Conservation (phyloP, 2,797 vertebrate genomes). For the Meda fulgida region DNA sequence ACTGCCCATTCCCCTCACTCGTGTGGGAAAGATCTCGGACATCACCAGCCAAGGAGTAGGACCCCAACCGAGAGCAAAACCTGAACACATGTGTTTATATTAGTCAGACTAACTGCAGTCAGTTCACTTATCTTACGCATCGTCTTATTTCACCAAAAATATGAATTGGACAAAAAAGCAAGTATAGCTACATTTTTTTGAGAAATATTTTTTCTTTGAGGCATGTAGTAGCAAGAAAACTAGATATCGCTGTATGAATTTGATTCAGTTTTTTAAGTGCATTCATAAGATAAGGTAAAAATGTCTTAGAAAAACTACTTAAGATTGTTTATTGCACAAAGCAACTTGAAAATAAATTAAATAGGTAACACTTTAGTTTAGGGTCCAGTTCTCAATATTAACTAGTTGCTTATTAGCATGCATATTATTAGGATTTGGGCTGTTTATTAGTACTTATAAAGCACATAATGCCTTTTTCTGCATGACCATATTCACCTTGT, state of each 20-base stretch:
- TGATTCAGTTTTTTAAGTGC: background rate
- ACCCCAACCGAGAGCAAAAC: slow-evolving; percentile 90
- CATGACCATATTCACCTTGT: too few species aligned
- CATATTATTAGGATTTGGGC: too few species aligned
- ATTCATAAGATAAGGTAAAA: too few species aligned
- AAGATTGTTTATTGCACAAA: too few species aligned
- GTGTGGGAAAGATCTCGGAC: slow-evolving; percentile 88
- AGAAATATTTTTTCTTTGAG: too few species aligned
- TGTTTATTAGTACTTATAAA: too few species aligned
- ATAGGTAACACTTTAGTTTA: too few species aligned
- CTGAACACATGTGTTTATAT: slow-evolving; percentile 65
- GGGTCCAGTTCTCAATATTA: too few species aligned
- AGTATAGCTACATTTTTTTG: background rate
- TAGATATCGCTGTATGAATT: background rate
- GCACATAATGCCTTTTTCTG: too few species aligned
- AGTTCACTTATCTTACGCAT: background rate
- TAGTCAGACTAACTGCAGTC: background rate
- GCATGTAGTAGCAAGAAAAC: background rate
- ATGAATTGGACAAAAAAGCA: background rate
- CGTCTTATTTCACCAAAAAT: background rate
- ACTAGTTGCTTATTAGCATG: too few species aligned
- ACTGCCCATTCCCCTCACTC: slow-evolving; percentile 80
- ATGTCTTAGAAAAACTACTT: too few species aligned
- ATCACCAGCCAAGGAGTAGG: slow-evolving; percentile 90
- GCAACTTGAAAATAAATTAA: too few species aligned